Base-by-base conservation (phyloP, 1,140 invertebrate genomes). In the Pachypeltis micranthus region DNA sequence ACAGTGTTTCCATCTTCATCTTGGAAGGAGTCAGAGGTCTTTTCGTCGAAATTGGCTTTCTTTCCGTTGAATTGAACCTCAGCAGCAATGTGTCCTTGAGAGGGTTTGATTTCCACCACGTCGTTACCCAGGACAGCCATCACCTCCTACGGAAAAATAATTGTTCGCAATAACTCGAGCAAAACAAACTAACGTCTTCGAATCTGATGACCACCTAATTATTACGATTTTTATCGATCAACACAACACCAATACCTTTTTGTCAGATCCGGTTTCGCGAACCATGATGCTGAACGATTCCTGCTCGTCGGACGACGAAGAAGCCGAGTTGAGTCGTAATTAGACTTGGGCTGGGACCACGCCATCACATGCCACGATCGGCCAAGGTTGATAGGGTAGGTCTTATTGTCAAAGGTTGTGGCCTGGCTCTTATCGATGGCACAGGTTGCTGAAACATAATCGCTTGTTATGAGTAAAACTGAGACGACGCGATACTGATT, bases 371-470 rank as follows among this genome's bases (percentile, higher is more conserved):
- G 79, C 80, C 81, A 85, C 59, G 77, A 79, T 23, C 78, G 71
- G 24, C 76, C 76, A 2, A 85, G 63, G 14, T 74, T 67, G 57
- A 82, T 70, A 1, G 79, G 72, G 67, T 81, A 85, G n/a, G 72
- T 74, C 16, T 73, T 75, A 66, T 80, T 78, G 68, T 83, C 82
- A 73, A 86, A 86, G 0, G 83, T 86, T 64, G 73, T 77, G n/a
- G 78, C 75, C 44, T 71, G 70, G 12, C 70, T 74, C 1, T 74
- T 71, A 64, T 85, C 83, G 44, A 86, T 67, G 19, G 75, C 70
- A 67, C 85, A 87, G 54, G 69, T 73, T 34, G 76, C 84, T 85
- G 72, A 56, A 76, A 73, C 21, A 28, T 2, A 27, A 63, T 44
- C n/a, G n/a, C n/a, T n/a, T n/a, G n/a, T n/a, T n/a, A n/a, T n/a